phyloP scores from a whole-genome alignment of 30 jellyfish, hydroid and myxozoan species.

The Aurelia aurita region DNA sequence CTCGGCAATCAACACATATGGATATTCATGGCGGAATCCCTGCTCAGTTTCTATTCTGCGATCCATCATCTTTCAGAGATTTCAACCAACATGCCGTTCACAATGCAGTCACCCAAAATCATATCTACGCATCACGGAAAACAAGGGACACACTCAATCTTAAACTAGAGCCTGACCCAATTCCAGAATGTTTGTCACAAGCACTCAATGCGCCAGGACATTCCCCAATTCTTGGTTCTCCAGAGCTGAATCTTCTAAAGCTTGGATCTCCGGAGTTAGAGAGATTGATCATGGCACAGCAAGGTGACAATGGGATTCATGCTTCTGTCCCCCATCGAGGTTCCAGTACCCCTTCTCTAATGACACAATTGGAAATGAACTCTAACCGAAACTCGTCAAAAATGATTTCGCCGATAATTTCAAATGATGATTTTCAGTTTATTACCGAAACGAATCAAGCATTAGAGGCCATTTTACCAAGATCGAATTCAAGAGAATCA shows the following conservation, averaged over 20 bases:
- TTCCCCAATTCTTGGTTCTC: constrained; percentile 85
- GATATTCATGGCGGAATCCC: constrained; percentile 65
- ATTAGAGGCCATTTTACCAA: constrained; percentile 64
- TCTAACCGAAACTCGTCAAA: constrained; percentile 25
- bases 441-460: constrained; percentile 78
- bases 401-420: constrained; percentile 54
- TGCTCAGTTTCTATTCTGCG: constrained; percentile 35
- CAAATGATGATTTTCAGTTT: constrained; percentile 71
- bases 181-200: constrained; percentile 60
- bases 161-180: constrained; percentile 59
- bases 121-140: not conserved
- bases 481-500: not conserved
- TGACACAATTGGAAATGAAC: constrained; percentile 43
- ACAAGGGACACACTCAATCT: constrained; percentile 61
- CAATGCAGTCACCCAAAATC: not conserved
- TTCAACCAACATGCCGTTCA: constrained; percentile 19
- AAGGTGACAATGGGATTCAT: constrained; percentile 24
- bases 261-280: constrained; percentile 84
- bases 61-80: constrained; percentile 42
- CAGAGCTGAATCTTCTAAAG: constrained; percentile 74
- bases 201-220: constrained; percentile 32
- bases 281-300: constrained; percentile 79
- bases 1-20: constrained; percentile 2
- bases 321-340: constrained; percentile 5
- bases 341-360: constrained; percentile 10